phyloP scores from a whole-genome alignment of 1,140 invertebrate species.

The Lutraria rhynchaena region DNA sequence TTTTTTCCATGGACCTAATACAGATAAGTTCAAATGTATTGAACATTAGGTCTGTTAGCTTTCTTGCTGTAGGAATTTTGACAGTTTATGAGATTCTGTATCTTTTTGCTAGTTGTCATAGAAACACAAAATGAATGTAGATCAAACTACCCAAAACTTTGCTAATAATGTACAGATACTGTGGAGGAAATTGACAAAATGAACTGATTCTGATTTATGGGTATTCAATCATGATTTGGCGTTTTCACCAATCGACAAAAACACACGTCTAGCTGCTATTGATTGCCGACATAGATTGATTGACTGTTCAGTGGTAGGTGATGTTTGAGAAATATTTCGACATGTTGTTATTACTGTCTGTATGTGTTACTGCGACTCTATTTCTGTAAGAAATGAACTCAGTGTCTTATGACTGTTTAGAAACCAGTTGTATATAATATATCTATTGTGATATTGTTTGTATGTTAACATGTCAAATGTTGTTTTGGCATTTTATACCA shows the following conservation, averaged over 20 bases:
- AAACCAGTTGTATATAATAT: too few species aligned
- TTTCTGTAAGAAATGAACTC: too few species aligned
- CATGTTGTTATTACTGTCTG: conserved; percentile 18
- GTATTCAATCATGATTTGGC: conserved; percentile 34
- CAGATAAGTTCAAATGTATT: conserved; percentile 25
- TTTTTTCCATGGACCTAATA: conserved; percentile 14
- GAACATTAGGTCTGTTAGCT: conserved; percentile 1
- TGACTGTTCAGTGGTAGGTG: conserved; percentile 1
- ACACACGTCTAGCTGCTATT: conserved; percentile 22
- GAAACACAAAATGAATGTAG: conserved; percentile 24
- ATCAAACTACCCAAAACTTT: not conserved
- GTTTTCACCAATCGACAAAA: not conserved
- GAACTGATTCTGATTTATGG: conserved; percentile 26
- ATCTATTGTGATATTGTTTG: too few species aligned
- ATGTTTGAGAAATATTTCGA: conserved; percentile 24
- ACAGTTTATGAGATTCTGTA: conserved; percentile 48
- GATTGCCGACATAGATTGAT: conserved; percentile 27
- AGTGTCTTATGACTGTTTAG: too few species aligned
- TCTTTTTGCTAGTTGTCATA: conserved; percentile 31
- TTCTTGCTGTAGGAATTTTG: conserved; percentile 12
- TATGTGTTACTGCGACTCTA: too few species aligned
- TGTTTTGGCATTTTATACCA: too few species aligned
- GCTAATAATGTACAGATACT: not conserved
- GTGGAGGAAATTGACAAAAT: conserved; percentile 18
- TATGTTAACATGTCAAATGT: too few species aligned